Base-by-base conservation (phyloP, 2,888 invertebrate species). In the Euplagia quadripunctaria region DNA sequence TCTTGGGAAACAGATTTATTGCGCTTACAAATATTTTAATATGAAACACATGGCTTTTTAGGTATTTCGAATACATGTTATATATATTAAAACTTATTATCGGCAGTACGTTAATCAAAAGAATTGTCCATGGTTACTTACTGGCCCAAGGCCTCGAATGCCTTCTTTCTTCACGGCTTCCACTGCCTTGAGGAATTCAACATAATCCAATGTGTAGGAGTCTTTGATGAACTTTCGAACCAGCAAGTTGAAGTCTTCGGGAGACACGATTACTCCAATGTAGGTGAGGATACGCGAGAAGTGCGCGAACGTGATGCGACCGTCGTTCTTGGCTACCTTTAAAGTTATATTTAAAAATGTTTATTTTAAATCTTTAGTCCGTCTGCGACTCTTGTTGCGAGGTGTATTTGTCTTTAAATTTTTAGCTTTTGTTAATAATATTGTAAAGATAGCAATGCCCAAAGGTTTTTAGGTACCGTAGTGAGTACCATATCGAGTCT, bases 141-240 rank as follows among this genome's bases (percentile, higher is more conserved):
- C 97, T 86, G 97, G 96, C 16, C 97, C 96, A 1, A 96, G 87
- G 0, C 96, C 96, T 17, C 75, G 85, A 42, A 95, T 93, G 73
- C 95, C 95, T 73, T 97, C 97, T 66, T 96, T 94, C 80, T 97
- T 96, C 42, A 97, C 96, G 17, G 97, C 96, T 72, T 98, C 97
- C 12, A 98, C 94, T 2, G 97, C 97, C 71, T 96, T 96, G 8
- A 98, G 91, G 88, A 98, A 98, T 9, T 97, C 97, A 12, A 98
- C 96, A 87, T 98, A 98, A 92, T 98, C 98, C 1, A 98, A 93
- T 43, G 97, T 97, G 91, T 97, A 98, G 4, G 97, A 97, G 90
- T 98, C 97, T 88, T 97, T 97, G 84, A 97, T 96, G 91, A 97
- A 98, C 84, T 97, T 97, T 84, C 98, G 97, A 72, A 98, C 96